Base-by-base conservation (phyloP, 2,797 vertebrate genomes). In the Ctenochaetus hawaiiensis region DNA sequence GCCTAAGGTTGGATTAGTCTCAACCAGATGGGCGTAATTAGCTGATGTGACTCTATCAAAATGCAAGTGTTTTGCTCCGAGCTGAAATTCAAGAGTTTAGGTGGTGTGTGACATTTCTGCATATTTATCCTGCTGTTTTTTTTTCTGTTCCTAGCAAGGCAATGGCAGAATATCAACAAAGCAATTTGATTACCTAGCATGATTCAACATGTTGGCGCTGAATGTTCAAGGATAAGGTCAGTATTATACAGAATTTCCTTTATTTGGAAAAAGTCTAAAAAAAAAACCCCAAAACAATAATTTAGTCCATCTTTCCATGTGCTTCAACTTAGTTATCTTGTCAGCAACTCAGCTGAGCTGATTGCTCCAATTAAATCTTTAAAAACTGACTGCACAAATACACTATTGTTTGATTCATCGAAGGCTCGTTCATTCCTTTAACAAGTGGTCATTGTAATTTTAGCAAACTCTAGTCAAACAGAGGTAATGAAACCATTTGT, bases 11-110 rank as follows among this genome's bases (percentile, higher is more conserved):
- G 1, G 87, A 76, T 87, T 34, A 78, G 76, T 77, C 77, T 70
- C 23, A 23, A 54, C 10, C 89, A 91, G 75, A 90, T 86, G 81
- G 85, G 62, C 44, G 16, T 65, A 70, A 87, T 83, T 73, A 80
- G 82, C 60, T 72, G 70, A 86, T 81, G 52, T 75, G 41, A 66
- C 67, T 66, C 8, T 69, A 56, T 62, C 49, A 58, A 54, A 63
- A 47, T 26, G 16, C 12, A 74, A 77, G 49, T 52, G 49, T 73
- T 77, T 62, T 45, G 52, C 37, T 68, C 51, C 22, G 26, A 56
- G 66, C 18, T 18, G 53, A 41, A 54, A 34, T 67, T 47, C 34
- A n/a, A 62, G 17, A 58, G 59, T 63, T 22, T 20, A 61, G 6
- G 22, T 51, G 52, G 23, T 17, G 26, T 14, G 2, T 16, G 11